phyloP scores from a whole-genome alignment of 1,140 invertebrate genomes.

The Paralvinella palmiformis region DNA sequence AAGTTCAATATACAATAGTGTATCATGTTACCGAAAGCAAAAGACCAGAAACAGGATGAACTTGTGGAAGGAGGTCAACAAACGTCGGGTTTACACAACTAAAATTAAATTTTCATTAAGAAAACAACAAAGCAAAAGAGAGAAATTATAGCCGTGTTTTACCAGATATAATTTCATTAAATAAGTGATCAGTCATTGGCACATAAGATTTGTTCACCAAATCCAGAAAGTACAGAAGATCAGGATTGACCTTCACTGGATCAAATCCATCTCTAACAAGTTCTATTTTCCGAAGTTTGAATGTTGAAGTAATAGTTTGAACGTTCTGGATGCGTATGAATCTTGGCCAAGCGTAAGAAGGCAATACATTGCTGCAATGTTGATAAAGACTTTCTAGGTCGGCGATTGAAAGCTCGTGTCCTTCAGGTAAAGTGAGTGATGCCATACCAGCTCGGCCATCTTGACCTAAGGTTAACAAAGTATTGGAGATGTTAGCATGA shows the following conservation, averaged over 20 bases:
- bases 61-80: too few relatives aligned
- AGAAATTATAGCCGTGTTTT: too few relatives aligned
- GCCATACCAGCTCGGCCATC: conserved; percentile 95
- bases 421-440: conserved; percentile 59
- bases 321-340: conserved; percentile 65
- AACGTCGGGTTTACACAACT: too few relatives aligned
- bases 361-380: conserved; percentile 55
- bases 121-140: too few relatives aligned
- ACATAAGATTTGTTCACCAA: neutral
- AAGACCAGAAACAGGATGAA: too few relatives aligned
- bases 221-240: neutral
- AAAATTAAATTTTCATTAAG: too few relatives aligned
- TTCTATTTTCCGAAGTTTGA: conserved; percentile 49
- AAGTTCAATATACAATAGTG: too few relatives aligned
- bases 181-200: too few relatives aligned
- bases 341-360: conserved; percentile 77
- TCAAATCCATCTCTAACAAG: conserved; percentile 89
- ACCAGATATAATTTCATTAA: too few relatives aligned
- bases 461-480: conserved; percentile 51
- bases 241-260: conserved; percentile 63
- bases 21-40: too few relatives aligned
- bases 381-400: conserved; percentile 28
- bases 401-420: conserved; percentile 17
- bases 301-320: conserved; percentile 31
- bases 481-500: too few relatives aligned